Conservation (phyloP, 2,888 invertebrate genomes). For the Scelioninae gen. 1 region DNA sequence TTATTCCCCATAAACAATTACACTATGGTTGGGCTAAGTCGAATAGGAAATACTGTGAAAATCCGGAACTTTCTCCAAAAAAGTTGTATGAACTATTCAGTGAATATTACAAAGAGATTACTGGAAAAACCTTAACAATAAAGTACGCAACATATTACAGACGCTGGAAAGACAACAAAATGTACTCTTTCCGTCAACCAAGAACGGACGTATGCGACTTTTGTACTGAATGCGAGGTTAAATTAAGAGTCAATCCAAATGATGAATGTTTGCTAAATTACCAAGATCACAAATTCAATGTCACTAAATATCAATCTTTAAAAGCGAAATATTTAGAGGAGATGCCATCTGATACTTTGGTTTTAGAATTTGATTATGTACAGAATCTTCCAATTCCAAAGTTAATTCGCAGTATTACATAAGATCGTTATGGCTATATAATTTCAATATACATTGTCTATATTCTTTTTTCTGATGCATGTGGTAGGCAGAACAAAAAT, state of each 20-base stretch:
- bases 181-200: slow-evolving; percentile 31
- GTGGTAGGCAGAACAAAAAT: slow-evolving; percentile 60
- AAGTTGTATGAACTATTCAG: slow-evolving; percentile 21
- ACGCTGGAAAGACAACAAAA: slow-evolving; percentile 23
- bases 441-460: slow-evolving; percentile 31
- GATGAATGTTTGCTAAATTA: slow-evolving; percentile 20
- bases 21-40: slow-evolving; percentile 19
- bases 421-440: slow-evolving; percentile 40
- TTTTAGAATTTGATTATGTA: slow-evolving; percentile 45
- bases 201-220: slow-evolving; percentile 43
- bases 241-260: slow-evolving; percentile 1
- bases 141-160: slow-evolving; percentile 28
- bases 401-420: slow-evolving; percentile 38
- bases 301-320: slow-evolving; percentile 3
- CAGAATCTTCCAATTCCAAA: slow-evolving; percentile 37
- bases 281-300: slow-evolving; percentile 19
- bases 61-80: slow-evolving; percentile 6
- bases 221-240: slow-evolving; percentile 40
- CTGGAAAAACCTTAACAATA: slow-evolving; percentile 1
- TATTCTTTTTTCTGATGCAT: slow-evolving; percentile 56
- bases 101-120: slow-evolving; percentile 10
- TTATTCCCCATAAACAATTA: slow-evolving; percentile 18
- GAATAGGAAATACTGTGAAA: slow-evolving; percentile 17
- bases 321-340: slow-evolving; percentile 14
- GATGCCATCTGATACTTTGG: not conserved